Evolutionary conservation across 1,140 invertebrate genomes (phyloP).

Genomic region (Triops cancriformis): DNA sequence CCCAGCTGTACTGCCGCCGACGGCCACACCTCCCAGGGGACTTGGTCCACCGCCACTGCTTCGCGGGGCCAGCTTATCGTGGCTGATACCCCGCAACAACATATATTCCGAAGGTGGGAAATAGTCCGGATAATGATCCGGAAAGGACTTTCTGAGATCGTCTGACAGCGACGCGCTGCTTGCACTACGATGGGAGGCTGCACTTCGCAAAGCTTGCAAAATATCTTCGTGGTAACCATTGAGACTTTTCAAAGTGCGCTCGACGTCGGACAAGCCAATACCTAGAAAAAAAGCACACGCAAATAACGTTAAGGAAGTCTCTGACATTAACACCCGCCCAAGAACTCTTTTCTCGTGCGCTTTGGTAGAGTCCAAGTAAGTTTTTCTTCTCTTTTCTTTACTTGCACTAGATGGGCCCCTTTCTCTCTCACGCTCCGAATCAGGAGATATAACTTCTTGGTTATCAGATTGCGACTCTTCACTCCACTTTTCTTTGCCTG

Average conservation of each 20-base stretch:
- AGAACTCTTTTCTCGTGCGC: not conserved
- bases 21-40: slow-evolving; percentile 35
- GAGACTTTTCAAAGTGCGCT: slow-evolving; percentile 69
- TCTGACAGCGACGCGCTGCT: slow-evolving; percentile 52
- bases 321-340: not conserved
- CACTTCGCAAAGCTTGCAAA: slow-evolving; percentile 71
- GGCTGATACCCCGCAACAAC: slow-evolving; percentile 30
- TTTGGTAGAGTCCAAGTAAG: not conserved
- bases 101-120: slow-evolving; percentile 28
- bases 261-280: slow-evolving; percentile 55
- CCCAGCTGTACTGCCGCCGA: not conserved
- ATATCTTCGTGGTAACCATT: slow-evolving; percentile 91
- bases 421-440: slow-evolving; percentile 17
- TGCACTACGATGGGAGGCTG: slow-evolving; percentile 45
- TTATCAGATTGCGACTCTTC: slow-evolving; percentile 65
- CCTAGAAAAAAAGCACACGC: slow-evolving; percentile 42
- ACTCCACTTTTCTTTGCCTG: slow-evolving; percentile 47
- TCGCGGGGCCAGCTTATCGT: slow-evolving; percentile 57
- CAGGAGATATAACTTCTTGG: slow-evolving; percentile 45
- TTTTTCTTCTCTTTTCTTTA: not conserved
- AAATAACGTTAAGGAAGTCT: not conserved
- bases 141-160: slow-evolving; percentile 51
- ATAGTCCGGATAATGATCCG: slow-evolving; percentile 44
- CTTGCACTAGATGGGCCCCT: slow-evolving; percentile 15
- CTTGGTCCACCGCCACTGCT: slow-evolving; percentile 37